Base-by-base conservation (phyloP, 2,888 invertebrate genomes). In the Bimastos eiseni region DNA sequence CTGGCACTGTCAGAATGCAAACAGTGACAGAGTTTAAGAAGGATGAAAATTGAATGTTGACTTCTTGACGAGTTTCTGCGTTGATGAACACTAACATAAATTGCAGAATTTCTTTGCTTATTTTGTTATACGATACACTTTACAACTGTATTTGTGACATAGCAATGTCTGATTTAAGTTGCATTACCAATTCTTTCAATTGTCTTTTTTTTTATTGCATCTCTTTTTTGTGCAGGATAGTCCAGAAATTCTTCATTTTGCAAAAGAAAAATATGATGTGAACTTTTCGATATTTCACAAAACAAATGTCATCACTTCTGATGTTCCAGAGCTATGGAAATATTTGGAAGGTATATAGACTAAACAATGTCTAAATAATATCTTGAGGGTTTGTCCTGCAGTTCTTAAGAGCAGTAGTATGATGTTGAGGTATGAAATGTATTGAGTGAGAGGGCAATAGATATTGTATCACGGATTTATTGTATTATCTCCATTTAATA, bases 231-330 rank as follows among this genome's bases (percentile, higher is more conserved):
- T 93, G n/a, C 93, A 94, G 94, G 94, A 93, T 33, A 93, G 95
- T 91, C 92, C 93, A 70, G 94, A 95, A 38, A 95, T 96, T 83
- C 92, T 94, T 91, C 92, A 94, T 49, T 95, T 95, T 93, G 94
- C 94, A 5, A 92, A 92, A 70, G 92, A 93, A 38, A 93, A 93
- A 38, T 95, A 94, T 92, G 93, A 93, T 83, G 94, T 95, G 0
- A 96, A 96, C 92, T 96, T 96, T 92, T 95, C 95, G 5, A 93
- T 96, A 55, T 95, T 96, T 93, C 93, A 94, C 38, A 96, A 96
- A 92, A 93, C 95, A 24, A 94, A 95, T 93, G 95, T 96, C 4
- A 92, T 94, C 15, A 94, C 94, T 36, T 90, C 90, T 92, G 94
- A 91, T 89, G 91, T 92, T 36, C 90, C 91, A 0, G 89, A 86